These are phyloP conservation scores for Actenoides hombroni DNA, from an alignment of 2,113 vertebrate genomes.

Conservation along the genomic window DNA sequence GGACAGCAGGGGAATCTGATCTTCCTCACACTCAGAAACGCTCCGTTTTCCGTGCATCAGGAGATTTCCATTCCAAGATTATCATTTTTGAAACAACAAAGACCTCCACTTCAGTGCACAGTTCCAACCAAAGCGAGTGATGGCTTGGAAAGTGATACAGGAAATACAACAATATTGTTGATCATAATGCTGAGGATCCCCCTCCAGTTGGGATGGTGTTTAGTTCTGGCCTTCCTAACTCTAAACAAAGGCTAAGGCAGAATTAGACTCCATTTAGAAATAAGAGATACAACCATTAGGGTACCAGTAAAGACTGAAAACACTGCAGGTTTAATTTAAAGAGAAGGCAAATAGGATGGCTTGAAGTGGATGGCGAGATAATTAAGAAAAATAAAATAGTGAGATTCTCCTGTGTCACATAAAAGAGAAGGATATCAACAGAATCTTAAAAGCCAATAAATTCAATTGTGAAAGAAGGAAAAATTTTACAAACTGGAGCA, in stretches of 20 bases:
- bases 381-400: neutral
- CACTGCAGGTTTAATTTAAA: neutral
- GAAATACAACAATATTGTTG: neutral
- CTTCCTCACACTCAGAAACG: neutral
- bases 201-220: neutral
- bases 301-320: neutral
- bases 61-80: conserved; percentile 16
- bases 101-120: neutral
- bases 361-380: neutral
- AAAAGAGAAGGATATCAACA: neutral
- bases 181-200: neutral
- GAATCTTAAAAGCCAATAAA: neutral
- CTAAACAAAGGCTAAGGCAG: neutral
- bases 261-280: neutral
- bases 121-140: neutral
- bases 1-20: conserved; percentile 18
- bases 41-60: neutral
- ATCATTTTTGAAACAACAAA: neutral
- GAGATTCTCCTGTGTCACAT: neutral
- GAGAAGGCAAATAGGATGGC: neutral
- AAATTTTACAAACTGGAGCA: neutral
- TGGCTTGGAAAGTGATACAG: neutral
- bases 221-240: neutral
- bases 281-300: neutral
- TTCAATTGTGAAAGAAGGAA: neutral